Conservation (phyloP, 2,113 vertebrate species). For the Myotis brandtii region DNA sequence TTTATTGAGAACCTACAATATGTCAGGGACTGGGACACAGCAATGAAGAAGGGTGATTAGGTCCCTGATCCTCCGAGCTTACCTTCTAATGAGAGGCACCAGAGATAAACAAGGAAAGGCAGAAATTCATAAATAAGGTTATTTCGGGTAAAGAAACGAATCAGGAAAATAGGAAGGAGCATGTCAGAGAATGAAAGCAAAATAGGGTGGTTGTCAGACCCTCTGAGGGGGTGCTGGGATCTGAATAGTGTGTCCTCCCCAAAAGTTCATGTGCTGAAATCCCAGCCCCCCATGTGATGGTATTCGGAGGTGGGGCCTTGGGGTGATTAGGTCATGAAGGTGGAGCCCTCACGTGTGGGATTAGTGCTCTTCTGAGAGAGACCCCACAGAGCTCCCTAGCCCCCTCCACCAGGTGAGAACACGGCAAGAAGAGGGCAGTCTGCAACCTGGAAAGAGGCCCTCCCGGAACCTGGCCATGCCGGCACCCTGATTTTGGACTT, state of each 20-base stretch:
- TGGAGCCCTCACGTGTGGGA: not conserved
- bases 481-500: not conserved
- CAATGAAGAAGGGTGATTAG: not conserved
- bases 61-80: not conserved
- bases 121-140: not conserved
- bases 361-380: not conserved
- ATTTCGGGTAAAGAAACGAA: not conserved
- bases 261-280: not conserved
- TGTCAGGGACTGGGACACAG: not conserved
- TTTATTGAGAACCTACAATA: not conserved
- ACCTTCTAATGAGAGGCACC: not conserved
- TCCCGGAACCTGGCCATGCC: not conserved
- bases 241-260: not conserved
- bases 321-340: not conserved
- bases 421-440: not conserved
- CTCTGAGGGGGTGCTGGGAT: not conserved
- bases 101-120: not conserved
- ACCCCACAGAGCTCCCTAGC: not conserved
- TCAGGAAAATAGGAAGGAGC: not conserved
- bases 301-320: not conserved
- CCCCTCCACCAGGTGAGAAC: too few relatives aligned
- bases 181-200: not conserved
- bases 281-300: not conserved
- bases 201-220: not conserved
- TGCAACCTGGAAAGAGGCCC: not conserved